Evolutionary conservation across 2,888 invertebrate species (phyloP).

Genomic region (Cantharis rustica): DNA sequence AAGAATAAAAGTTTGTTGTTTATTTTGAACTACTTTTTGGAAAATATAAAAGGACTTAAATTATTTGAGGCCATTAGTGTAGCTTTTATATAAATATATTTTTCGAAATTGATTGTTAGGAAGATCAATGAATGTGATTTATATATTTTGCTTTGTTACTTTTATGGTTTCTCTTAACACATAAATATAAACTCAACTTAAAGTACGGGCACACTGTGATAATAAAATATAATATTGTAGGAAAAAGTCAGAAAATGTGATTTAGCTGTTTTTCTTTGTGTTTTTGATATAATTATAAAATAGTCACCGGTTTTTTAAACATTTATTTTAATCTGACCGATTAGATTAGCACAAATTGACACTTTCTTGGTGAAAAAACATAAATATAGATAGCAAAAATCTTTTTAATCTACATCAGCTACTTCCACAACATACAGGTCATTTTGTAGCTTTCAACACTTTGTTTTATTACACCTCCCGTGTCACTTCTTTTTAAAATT

Average conservation of each 20-base stretch:
- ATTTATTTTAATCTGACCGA: not conserved
- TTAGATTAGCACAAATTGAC: no score
- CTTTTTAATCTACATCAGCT: no score
- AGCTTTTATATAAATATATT: not conserved
- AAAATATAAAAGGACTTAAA: not conserved
- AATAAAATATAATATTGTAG: not conserved
- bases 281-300: not conserved
- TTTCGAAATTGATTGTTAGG: not conserved
- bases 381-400: no score
- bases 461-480: not conserved
- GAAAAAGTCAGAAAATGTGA: not conserved
- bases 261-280: not conserved
- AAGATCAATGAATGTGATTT: not conserved
- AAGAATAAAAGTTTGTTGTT: not conserved
- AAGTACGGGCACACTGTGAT: not conserved
- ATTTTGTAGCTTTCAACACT: not conserved
- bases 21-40: not conserved
- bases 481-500: not conserved
- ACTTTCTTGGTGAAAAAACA: not conserved
- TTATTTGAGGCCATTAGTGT: not conserved
- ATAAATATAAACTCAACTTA: not conserved
- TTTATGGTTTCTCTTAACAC: not conserved
- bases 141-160: not conserved
- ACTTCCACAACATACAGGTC: not conserved
- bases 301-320: not conserved